phyloP scores from a whole-genome alignment of 2,797 vertebrate species.

The Carapus acus region DNA sequence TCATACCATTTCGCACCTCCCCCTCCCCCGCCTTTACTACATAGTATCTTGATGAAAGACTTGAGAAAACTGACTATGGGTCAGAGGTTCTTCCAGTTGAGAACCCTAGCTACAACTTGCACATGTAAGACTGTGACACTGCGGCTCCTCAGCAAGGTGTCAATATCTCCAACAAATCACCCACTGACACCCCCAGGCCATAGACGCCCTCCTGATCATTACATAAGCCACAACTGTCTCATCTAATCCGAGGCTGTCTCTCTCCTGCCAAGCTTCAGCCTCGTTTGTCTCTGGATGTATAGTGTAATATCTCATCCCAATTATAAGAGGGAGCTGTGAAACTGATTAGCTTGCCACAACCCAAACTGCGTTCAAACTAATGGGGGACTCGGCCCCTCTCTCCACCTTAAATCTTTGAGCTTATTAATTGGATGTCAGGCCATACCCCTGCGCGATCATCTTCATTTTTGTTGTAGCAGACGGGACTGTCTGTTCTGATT shows the following conservation, averaged over 20 bases:
- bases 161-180: slow-evolving; percentile 38
- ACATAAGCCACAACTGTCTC: slow-evolving; percentile 50
- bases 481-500: slow-evolving; percentile 16
- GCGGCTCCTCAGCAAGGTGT: slow-evolving; percentile 5
- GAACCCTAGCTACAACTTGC: slow-evolving; percentile 33
- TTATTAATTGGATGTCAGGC: slow-evolving; percentile 33
- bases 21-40: slow-evolving; percentile 2
- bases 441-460: slow-evolving; percentile 29
- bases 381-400: slow-evolving; percentile 10
- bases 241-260: slow-evolving; percentile 31
- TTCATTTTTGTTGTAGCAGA: slow-evolving; percentile 27
- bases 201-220: slow-evolving; percentile 21
- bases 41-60: slow-evolving; percentile 16
- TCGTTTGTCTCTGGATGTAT: slow-evolving; percentile 12
- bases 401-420: too few relatives aligned
- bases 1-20: not conserved
- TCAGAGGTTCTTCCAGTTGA: too few relatives aligned
- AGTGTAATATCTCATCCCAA: slow-evolving; percentile 30
- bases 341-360: slow-evolving; percentile 32
- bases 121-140: slow-evolving; percentile 57
- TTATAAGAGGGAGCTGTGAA: slow-evolving; percentile 37
- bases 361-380: slow-evolving; percentile 38
- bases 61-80: slow-evolving; percentile 26
- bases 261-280: slow-evolving; percentile 8
- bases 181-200: slow-evolving; percentile 36